Evolutionary conservation across 2,797 vertebrate genomes (phyloP).

Genomic region (Crax fasciolata): DNA sequence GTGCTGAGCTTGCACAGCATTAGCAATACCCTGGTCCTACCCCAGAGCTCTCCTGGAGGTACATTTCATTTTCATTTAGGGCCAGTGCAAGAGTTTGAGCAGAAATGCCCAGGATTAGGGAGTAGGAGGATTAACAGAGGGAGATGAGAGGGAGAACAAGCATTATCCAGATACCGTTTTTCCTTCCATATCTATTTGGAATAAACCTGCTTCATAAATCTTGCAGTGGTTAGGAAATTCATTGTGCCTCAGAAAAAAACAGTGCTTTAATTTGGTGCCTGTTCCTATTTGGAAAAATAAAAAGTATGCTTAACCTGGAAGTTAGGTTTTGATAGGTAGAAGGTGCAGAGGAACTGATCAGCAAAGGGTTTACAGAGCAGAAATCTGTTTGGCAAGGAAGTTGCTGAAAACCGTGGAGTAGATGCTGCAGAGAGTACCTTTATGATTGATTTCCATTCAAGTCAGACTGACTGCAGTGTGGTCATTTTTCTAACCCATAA

Average conservation of each 20-base stretch:
- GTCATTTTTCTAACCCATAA: constrained; percentile 89
- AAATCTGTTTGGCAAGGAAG: constrained; percentile 84
- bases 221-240: constrained; percentile 50
- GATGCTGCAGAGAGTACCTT: constrained; percentile 88
- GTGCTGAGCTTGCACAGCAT: background rate
- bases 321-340: constrained; percentile 51
- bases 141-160: background rate
- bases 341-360: constrained; percentile 65
- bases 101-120: background rate
- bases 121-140: background rate
- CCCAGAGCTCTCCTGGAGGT: background rate
- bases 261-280: constrained; percentile 48
- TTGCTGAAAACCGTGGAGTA: constrained; percentile 86
- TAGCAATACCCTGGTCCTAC: background rate
- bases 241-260: constrained; percentile 13
- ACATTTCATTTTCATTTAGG: background rate
- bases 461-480: constrained; percentile 90
- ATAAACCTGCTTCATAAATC: constrained; percentile 54
- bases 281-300: constrained; percentile 52
- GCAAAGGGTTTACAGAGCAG: constrained; percentile 75
- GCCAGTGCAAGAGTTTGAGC: background rate
- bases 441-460: constrained; percentile 92
- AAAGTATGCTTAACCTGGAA: constrained; percentile 26
- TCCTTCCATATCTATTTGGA: constrained; percentile 16
- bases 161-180: background rate